phyloP scores from a whole-genome alignment of 2,888 invertebrate species.

The Copidosoma aretas region DNA sequence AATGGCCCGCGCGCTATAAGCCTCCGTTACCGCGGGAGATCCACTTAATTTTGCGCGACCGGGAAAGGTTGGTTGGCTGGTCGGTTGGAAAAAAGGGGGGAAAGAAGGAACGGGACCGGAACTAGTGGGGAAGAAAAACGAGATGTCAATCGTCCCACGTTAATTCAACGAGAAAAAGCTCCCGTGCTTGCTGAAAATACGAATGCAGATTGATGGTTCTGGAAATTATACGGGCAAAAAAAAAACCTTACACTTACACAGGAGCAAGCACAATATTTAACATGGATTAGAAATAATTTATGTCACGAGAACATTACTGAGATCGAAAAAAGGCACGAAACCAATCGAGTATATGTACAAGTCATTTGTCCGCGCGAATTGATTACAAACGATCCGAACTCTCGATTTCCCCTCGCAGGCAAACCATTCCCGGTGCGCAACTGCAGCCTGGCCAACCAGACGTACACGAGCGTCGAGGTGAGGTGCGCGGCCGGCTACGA shows the following conservation, averaged over 20 bases:
- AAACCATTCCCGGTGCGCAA: constrained; percentile 85
- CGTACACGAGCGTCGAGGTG: constrained; percentile 81
- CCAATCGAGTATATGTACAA: not conserved
- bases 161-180: too few relatives aligned
- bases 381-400: not conserved
- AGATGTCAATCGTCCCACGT: constrained; percentile 23
- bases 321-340: not conserved
- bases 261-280: too few relatives aligned
- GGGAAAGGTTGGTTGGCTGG: not conserved
- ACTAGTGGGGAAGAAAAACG: constrained; percentile 7
- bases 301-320: not conserved
- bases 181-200: too few relatives aligned
- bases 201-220: too few relatives aligned
- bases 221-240: too few relatives aligned
- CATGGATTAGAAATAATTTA: too few relatives aligned
- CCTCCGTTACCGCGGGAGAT: constrained; percentile 5
- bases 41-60: constrained; percentile 13
- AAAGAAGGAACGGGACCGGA: not conserved
- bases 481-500: constrained; percentile 85
- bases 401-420: constrained; percentile 68
- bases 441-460: constrained; percentile 85
- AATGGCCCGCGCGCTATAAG: constrained; percentile 4
- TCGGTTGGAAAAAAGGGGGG: not conserved
- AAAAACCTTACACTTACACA: too few relatives aligned
- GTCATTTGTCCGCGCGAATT: too few relatives aligned